Percentiles rank a stretch among this genome's conserved stretches.
phyloP scores from a whole-genome alignment of 2,113 vertebrate species.

The Leucoraja erinaceus region DNA sequence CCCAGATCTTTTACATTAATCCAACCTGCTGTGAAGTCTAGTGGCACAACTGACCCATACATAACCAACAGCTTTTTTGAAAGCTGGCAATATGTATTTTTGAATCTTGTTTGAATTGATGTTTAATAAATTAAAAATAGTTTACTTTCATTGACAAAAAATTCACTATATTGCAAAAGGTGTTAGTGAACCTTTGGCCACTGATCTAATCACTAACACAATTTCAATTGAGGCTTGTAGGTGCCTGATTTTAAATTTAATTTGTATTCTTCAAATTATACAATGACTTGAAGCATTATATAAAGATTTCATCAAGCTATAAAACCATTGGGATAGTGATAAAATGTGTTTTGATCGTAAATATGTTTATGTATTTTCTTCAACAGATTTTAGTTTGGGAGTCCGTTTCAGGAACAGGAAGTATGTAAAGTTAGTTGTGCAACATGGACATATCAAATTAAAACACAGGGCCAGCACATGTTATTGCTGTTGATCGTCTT shows the following conservation, averaged over 20 bases:
- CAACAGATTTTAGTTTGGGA: not conserved
- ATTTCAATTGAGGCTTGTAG: not conserved
- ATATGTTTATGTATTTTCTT: not conserved
- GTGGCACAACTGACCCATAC: conserved; percentile 9
- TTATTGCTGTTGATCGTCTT: not conserved
- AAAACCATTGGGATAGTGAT: not conserved
- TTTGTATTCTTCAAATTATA: not conserved
- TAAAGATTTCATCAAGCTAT: not conserved
- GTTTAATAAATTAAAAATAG: not conserved
- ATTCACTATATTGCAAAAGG: not conserved
- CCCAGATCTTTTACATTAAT: conserved; percentile 25
- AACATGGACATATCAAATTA: not conserved
- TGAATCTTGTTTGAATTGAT: not conserved
- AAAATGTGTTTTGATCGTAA: not conserved
- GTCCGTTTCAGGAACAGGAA: not conserved
- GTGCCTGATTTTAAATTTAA: not conserved
- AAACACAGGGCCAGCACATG: not conserved
- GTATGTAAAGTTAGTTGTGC: not conserved
- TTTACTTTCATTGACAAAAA: no score
- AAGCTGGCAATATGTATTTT: not conserved
- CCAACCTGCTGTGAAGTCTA: not conserved
- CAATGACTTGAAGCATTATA: not conserved
- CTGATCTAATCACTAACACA: not conserved
- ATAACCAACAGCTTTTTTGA: not conserved
- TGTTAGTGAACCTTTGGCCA: not conserved